Percentiles rank a stretch among this genome's conserved stretches.
Evolutionary conservation across 1,140 invertebrate species (phyloP).

Genomic region (Psilanteris sp.): DNA sequence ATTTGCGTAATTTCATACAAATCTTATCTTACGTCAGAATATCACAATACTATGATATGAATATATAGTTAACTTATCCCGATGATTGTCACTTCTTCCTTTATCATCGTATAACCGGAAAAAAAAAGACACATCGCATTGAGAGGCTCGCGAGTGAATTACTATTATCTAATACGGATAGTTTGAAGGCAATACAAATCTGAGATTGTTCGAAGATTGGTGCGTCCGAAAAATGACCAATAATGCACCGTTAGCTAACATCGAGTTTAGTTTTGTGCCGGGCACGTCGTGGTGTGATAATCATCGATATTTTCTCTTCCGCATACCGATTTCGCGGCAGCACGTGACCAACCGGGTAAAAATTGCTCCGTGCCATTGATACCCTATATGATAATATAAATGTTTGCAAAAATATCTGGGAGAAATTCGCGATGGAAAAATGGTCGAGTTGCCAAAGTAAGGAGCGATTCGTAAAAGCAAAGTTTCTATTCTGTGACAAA

Average conservation of each 20-base stretch:
- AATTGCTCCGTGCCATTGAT: constrained; percentile 73
- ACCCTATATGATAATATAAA: constrained; percentile 71
- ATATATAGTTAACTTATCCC: too few species aligned
- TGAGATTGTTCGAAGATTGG: constrained; percentile 38
- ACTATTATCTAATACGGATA: constrained; percentile 16
- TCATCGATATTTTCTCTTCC: constrained; percentile 79
- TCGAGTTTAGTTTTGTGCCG: constrained; percentile 49
- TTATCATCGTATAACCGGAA: too few species aligned
- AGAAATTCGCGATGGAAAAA: constrained; percentile 64
- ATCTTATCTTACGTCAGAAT: constrained; percentile 10
- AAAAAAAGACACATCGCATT: too few species aligned
- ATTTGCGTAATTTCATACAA: not conserved
- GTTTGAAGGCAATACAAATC: constrained; percentile 27
- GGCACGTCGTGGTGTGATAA: constrained; percentile 69
- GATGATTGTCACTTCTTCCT: too few species aligned
- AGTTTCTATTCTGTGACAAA: too few species aligned
- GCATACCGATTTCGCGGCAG: constrained; percentile 76
- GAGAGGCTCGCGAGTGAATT: constrained; percentile 6
- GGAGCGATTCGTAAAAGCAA: too few species aligned
- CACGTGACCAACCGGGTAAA: constrained; percentile 74
- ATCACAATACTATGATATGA: too few species aligned
- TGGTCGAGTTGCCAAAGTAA: too few species aligned
- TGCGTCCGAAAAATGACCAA: constrained; percentile 54
- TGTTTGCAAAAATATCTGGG: constrained; percentile 64
- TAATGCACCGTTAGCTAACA: constrained; percentile 54